Evolutionary conservation across 2,113 vertebrate species (phyloP), one percentile per base, ranked within the genome.

Genomic region (Crocuta crocuta): DNA sequence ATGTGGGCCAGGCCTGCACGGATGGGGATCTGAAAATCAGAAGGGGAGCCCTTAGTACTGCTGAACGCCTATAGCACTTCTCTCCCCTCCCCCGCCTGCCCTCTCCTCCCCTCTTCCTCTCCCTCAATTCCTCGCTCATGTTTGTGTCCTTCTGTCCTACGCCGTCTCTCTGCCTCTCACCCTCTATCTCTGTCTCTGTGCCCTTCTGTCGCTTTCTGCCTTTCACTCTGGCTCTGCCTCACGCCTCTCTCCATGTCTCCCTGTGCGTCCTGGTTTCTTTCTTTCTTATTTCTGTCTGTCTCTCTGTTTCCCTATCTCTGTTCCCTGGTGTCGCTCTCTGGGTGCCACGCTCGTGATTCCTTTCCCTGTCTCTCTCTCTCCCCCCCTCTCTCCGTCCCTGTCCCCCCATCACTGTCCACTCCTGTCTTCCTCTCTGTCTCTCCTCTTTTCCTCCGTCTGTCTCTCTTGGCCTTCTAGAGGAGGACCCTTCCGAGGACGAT

Each of bases 401-500:
- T 7, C 35, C 28, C 43, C 45, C 74, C 26, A 10, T 78, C 74
- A 33, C 23, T 35, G 19, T n/a, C 58, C 31, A 6, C 35, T 48
- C 23, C 35, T 35, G 35, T 19, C 58, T 43, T 16, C 19, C 39
- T 70, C 10, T 26, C n/a, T 23, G 2, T 78, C 45, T 81, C 11
- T 66, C 88, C 58, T 71, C 55, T 85, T 15, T 17, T 39, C 58
- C 43, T 58, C 70, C 43, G 24, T 53, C 89, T 58, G 50, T 94
- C 65, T 70, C 4, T 97, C 91, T 98, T 95, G 97, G 68, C 66
- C 94, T 93, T 98, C 98, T 99, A 99, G 99, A 99, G 98, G 99
- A 99, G 95, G 99, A 99, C 97, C 99, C 98, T 88, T 99, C 99
- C 0, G 99, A 99, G 91, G 99, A 99, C 2, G 99, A 99, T 78